A percentile compares a stretch with the other conserved stretches of the same genome.
phyloP scores from a whole-genome alignment of 2,797 vertebrate species.

The Fundulus diaphanus region DNA sequence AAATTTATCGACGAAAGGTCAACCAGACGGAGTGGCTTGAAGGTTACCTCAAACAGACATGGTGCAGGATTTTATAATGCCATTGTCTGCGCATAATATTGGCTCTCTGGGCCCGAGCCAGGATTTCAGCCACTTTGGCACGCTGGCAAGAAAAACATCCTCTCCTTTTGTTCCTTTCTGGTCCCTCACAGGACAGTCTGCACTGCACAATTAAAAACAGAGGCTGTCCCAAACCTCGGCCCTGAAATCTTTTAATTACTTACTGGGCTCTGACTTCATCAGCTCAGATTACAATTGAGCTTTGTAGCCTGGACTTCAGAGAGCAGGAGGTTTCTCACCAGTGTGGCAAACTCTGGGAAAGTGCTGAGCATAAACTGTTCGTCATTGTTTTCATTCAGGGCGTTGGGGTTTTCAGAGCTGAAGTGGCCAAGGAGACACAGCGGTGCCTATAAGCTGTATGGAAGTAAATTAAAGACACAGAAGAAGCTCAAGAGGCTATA shows the following conservation, averaged over 20 bases:
- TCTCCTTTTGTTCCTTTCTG: constrained; percentile 39
- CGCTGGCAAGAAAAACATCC: constrained; percentile 32
- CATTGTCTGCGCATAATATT: constrained; percentile 13
- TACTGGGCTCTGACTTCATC: constrained; percentile 21
- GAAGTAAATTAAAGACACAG: constrained; percentile 28
- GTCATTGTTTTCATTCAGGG: constrained; percentile 30
- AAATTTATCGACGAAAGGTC: constrained; percentile 7
- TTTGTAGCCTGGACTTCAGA: constrained; percentile 6
- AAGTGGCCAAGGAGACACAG: background rate
- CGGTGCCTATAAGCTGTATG: constrained; percentile 2
- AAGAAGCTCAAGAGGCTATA: constrained; percentile 20
- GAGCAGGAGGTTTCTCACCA: constrained; percentile 4
- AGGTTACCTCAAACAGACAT: constrained; percentile 30
- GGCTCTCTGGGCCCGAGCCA: constrained; percentile 30
- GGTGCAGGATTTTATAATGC: constrained; percentile 10
- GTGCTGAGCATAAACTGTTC: background rate
- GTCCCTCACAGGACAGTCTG: constrained; percentile 27
- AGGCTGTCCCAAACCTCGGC: constrained; percentile 25
- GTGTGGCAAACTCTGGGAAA: constrained; percentile 15
- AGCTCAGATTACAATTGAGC: constrained; percentile 32
- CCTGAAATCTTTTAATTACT: constrained; percentile 50
- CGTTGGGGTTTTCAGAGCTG: constrained; percentile 21
- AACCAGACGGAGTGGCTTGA: constrained; percentile 19
- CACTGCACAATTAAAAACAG: constrained; percentile 16
- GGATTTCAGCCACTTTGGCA: constrained; percentile 41